These are phyloP conservation scores for Microchirus variegatus DNA, from an alignment of 2,797 vertebrate species.

Conservation along the genomic window DNA sequence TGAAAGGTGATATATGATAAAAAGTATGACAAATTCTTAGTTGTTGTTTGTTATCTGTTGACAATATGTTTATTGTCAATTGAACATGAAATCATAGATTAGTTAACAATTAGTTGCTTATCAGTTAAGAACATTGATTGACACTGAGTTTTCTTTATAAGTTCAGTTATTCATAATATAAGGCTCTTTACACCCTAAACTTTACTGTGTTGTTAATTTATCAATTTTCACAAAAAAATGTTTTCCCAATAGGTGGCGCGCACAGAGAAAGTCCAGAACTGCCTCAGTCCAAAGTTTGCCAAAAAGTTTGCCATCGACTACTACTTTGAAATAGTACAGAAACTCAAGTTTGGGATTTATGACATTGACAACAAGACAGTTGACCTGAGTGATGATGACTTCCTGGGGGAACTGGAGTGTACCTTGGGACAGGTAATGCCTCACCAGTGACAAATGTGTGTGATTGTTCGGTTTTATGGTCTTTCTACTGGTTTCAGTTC, in stretches of 20 bases:
- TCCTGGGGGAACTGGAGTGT: slow-evolving; percentile 92
- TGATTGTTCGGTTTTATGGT: neutral
- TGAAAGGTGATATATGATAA: too few relatives aligned
- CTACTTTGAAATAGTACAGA: slow-evolving; percentile 96
- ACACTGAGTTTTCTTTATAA: too few relatives aligned
- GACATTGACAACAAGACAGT: slow-evolving; percentile 95
- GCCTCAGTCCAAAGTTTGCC: slow-evolving; percentile 88
- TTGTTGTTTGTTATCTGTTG: too few relatives aligned
- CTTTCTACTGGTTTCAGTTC: neutral
- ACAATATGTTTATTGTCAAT: too few relatives aligned
- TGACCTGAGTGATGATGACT: slow-evolving; percentile 92
- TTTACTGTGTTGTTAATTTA: too few relatives aligned
- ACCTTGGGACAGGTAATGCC: slow-evolving; percentile 83
- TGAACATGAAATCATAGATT: too few relatives aligned
- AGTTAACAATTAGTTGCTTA: too few relatives aligned
- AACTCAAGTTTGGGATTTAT: slow-evolving; percentile 91
- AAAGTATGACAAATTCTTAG: too few relatives aligned
- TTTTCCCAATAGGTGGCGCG: slow-evolving; percentile 82
- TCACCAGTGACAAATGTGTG: neutral
- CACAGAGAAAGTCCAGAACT: slow-evolving; percentile 92
- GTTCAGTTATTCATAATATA: too few relatives aligned
- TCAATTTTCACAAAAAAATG: neutral
- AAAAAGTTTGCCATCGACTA: slow-evolving; percentile 93
- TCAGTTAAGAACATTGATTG: too few relatives aligned
- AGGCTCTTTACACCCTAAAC: too few relatives aligned